Percentiles rank a stretch among this genome's conserved stretches.
Conservation (phyloP, 1,140 invertebrate species). For the Dysdera silvatica region DNA sequence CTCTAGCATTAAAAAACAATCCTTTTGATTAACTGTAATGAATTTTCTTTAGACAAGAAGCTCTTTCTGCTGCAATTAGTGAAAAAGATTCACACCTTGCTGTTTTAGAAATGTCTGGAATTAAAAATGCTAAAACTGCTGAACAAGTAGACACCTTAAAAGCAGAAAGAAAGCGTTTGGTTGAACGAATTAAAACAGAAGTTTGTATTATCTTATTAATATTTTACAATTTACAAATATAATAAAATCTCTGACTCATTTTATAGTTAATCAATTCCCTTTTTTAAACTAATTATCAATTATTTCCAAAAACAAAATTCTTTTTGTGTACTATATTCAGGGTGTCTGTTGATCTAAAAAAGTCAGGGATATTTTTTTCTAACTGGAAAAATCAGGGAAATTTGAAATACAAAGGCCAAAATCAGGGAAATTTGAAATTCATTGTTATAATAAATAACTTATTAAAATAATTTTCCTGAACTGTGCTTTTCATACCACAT, state of each 20-base stretch:
- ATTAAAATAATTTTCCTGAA: too few species aligned
- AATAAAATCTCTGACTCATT: neutral
- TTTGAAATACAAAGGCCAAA: too few species aligned
- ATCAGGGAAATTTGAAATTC: too few species aligned
- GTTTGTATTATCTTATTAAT: conserved; percentile 44
- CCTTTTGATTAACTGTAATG: too few species aligned
- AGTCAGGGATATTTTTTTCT: too few species aligned
- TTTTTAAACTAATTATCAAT: neutral
- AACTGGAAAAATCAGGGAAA: too few species aligned
- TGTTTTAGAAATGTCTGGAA: conserved; percentile 66
- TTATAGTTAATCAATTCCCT: neutral
- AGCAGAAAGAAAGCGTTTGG: conserved; percentile 54
- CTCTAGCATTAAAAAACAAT: too few species aligned
- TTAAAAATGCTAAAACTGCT: conserved; percentile 55
- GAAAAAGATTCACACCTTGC: conserved; percentile 80
- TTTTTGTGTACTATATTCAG: neutral
- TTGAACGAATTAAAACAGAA: conserved; percentile 60
- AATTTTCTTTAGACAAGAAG: conserved; percentile 71
- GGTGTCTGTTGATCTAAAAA: too few species aligned
- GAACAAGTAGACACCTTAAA: conserved; percentile 56
- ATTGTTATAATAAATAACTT: too few species aligned
- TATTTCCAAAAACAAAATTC: neutral
- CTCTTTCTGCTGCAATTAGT: conserved; percentile 67
- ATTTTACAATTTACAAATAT: neutral
- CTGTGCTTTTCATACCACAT: too few species aligned